Evolutionary conservation across 2,888 invertebrate species (phyloP).

Genomic region (Neuroscelio doddi): DNA sequence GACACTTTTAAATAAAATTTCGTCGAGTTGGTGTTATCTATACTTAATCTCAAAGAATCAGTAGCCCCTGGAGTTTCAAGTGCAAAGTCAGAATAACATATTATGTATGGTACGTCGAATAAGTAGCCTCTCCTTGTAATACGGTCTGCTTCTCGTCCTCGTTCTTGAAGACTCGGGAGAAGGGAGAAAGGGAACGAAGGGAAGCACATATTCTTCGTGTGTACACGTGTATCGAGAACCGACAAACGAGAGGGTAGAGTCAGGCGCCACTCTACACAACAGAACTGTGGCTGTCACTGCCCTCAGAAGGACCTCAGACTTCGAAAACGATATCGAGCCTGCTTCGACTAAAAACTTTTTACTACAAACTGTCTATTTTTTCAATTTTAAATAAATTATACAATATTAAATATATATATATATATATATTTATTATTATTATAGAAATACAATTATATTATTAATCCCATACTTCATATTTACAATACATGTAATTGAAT

Average conservation of each 20-base stretch:
- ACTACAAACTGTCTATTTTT: too few relatives aligned
- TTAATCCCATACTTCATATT: too few relatives aligned
- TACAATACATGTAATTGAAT: too few relatives aligned
- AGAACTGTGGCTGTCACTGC: constrained; percentile 52
- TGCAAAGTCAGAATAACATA: constrained; percentile 16
- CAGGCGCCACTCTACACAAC: constrained; percentile 57
- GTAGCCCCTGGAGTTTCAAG: constrained; percentile 19
- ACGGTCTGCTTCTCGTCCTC: constrained; percentile 52
- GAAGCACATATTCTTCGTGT: constrained; percentile 33
- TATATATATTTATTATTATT: too few relatives aligned
- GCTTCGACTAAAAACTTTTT: constrained; percentile 41
- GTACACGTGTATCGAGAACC: constrained; percentile 38
- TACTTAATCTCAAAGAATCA: not conserved
- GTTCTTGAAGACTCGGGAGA: constrained; percentile 9
- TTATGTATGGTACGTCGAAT: constrained; percentile 16
- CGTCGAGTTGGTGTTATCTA: too few relatives aligned
- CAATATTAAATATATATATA: too few relatives aligned
- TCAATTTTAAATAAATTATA: too few relatives aligned
- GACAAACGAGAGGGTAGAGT: constrained; percentile 39
- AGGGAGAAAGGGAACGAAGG: constrained; percentile 16
- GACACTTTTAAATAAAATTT: too few relatives aligned
- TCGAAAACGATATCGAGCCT: constrained; percentile 48
- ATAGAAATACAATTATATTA: too few relatives aligned
- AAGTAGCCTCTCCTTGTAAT: constrained; percentile 29
- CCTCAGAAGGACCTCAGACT: constrained; percentile 48